phyloP scores from a whole-genome alignment of 2,113 vertebrate species.

The Grammomys dolichurus region DNA sequence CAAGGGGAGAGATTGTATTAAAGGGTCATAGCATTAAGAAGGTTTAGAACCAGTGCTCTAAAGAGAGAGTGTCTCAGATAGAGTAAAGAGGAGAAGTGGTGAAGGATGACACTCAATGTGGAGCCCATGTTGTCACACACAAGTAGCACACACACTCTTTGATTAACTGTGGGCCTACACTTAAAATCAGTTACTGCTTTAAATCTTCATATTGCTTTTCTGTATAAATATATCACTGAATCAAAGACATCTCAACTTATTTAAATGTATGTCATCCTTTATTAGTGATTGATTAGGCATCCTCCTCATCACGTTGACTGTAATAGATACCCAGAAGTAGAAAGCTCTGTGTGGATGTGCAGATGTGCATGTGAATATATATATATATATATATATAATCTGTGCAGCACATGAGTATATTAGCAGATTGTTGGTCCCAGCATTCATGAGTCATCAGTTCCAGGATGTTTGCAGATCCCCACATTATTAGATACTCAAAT shows the following conservation, averaged over 20 bases:
- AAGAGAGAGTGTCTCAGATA: not conserved
- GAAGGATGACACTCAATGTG: not conserved
- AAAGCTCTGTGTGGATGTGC: not conserved
- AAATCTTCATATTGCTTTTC: not conserved
- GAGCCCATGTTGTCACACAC: not conserved
- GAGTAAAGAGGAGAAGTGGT: not conserved
- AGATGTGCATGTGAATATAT: not conserved
- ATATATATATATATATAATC: not conserved
- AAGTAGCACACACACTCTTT: not conserved
- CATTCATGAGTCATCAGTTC: not conserved
- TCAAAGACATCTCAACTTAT: not conserved
- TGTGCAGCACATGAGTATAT: not conserved
- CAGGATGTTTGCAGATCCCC: not conserved
- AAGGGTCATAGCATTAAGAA: not conserved
- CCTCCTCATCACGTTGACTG: not conserved
- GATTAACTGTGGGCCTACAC: slow-evolving; percentile 7
- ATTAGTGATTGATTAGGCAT: not conserved
- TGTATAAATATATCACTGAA: not conserved
- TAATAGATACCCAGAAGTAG: not conserved
- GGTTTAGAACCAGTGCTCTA: not conserved
- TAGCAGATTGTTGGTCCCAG: not conserved
- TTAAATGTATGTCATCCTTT: not conserved
- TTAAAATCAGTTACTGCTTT: slow-evolving; percentile 17
- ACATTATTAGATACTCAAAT: not conserved
- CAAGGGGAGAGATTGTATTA: not conserved